Percentiles rank a stretch among this genome's conserved stretches.
Conservation (phyloP, 2,888 invertebrate genomes). For the Formica aserva region DNA sequence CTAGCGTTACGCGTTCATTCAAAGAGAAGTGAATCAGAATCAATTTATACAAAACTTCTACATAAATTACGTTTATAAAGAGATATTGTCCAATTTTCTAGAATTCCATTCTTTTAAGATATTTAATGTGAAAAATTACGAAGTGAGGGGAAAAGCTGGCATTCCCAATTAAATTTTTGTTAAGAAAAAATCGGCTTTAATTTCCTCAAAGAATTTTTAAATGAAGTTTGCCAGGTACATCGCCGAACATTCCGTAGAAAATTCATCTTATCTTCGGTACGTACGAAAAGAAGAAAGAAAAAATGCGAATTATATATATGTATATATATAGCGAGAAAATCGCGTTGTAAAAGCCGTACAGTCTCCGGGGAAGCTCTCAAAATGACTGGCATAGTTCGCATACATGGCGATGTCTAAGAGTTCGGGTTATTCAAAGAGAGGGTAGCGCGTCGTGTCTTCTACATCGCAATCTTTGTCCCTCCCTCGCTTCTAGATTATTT, state of each 20-base stretch:
- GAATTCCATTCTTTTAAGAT: background rate
- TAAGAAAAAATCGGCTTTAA: background rate
- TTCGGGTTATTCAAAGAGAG: constrained; percentile 37
- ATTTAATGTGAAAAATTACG: background rate
- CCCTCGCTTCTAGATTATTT: constrained; percentile 30
- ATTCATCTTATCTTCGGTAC: constrained; percentile 15
- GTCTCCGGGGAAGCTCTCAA: background rate
- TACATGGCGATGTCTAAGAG: constrained; percentile 36
- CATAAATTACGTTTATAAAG: background rate
- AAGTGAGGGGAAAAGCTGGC: background rate
- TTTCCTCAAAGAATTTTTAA: background rate
- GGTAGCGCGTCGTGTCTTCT: background rate
- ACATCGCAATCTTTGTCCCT: constrained; percentile 2
- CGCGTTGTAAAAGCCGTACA: constrained; percentile 15
- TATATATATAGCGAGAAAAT: background rate
- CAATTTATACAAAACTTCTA: background rate
- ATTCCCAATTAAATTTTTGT: background rate
- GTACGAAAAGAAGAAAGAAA: background rate
- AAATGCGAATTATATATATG: background rate
- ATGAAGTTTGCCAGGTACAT: background rate
- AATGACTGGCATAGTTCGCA: constrained; percentile 48
- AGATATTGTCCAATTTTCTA: background rate
- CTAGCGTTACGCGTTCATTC: background rate
- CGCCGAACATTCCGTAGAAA: background rate
- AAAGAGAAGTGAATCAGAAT: background rate